phyloP scores from a whole-genome alignment of 1,140 invertebrate species.

The Sarcophaga bullata region DNA sequence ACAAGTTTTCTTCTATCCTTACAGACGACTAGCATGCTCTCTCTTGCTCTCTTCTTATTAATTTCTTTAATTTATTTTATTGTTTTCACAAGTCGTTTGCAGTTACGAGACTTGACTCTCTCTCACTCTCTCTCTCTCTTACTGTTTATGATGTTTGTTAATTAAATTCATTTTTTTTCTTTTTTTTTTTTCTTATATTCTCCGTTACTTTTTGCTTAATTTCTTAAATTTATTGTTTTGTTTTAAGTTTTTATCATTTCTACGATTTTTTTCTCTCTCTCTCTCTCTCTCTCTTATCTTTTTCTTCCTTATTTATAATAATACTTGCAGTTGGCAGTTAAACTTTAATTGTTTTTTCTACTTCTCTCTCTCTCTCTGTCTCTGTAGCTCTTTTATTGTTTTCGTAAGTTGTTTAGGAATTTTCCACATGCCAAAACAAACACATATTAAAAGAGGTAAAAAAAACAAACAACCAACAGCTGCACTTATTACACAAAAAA shows the following conservation, averaged over 20 bases:
- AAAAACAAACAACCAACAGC: neutral
- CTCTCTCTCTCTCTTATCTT: conserved; percentile 1
- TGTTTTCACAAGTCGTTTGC: neutral
- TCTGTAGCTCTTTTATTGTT: too few species aligned
- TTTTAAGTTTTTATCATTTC: neutral
- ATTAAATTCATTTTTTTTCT: too few species aligned
- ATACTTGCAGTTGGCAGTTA: neutral
- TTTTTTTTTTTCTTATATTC: too few species aligned
- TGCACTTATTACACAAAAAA: neutral
- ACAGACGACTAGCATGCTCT: too few species aligned
- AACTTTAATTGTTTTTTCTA: conserved; percentile 1
- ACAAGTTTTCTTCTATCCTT: too few species aligned
- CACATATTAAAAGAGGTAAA: neutral
- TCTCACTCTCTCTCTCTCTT: neutral
- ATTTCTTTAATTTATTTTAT: neutral
- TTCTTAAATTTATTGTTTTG: neutral
- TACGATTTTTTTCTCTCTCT: neutral
- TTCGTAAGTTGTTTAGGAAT: conserved; percentile 17
- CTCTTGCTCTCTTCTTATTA: too few species aligned
- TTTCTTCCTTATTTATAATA: neutral
- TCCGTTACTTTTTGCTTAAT: neutral
- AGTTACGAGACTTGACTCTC: neutral
- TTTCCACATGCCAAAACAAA: conserved; percentile 14
- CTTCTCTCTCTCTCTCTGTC: too few species aligned
- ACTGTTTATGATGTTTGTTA: conserved; percentile 3